A percentile compares a stretch with the other conserved stretches of the same genome.
Conservation (phyloP, 2,797 vertebrate genomes). For the Labeo calbasu region DNA sequence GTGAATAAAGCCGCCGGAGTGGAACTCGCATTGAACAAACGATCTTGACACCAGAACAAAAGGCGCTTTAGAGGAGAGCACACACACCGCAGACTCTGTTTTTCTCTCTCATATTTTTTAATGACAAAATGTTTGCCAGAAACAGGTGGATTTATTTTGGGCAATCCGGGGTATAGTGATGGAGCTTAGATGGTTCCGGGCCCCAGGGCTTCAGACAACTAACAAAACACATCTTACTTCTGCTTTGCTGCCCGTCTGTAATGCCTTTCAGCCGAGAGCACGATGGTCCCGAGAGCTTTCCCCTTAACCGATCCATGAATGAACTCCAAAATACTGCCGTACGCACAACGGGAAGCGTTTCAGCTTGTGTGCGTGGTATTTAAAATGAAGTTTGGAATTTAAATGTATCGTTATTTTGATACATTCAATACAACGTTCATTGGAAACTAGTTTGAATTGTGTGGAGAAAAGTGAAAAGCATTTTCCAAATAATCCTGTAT, state of each 20-base stretch:
- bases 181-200: slow-evolving; percentile 89
- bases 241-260: slow-evolving; percentile 86
- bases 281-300: slow-evolving; percentile 76
- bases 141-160: slow-evolving; percentile 88
- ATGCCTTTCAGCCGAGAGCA: slow-evolving; percentile 87
- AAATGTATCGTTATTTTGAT: neutral
- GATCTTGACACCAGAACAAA: slow-evolving; percentile 86
- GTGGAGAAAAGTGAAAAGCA: neutral
- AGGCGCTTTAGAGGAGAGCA: slow-evolving; percentile 77
- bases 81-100: slow-evolving; percentile 78
- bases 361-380: neutral
- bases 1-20: slow-evolving; percentile 80
- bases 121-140: slow-evolving; percentile 88
- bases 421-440: neutral
- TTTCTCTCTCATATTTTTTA: slow-evolving; percentile 87
- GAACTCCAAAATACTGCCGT: neutral
- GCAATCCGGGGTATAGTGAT: slow-evolving; percentile 84
- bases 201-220: slow-evolving; percentile 88
- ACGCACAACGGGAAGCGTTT: neutral
- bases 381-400: neutral
- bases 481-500: neutral
- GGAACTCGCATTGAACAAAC: slow-evolving; percentile 83
- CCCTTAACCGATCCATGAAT: slow-evolving; percentile 66
- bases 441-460: neutral
- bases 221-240: slow-evolving; percentile 95